Conservation (phyloP, 2,113 vertebrate genomes). For the Antechinus stuartii region DNA sequence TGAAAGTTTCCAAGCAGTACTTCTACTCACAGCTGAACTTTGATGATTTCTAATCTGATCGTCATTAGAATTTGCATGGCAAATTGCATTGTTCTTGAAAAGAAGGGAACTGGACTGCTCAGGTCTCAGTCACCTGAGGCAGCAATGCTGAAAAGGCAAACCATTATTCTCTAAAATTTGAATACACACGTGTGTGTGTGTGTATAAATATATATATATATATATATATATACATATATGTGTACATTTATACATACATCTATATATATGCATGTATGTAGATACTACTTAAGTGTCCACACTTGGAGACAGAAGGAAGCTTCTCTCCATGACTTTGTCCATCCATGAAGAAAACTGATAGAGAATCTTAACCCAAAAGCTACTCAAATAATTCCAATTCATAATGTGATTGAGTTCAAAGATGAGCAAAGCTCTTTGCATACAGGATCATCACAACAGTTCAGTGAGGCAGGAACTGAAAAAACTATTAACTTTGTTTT, state of each 20-base stretch:
- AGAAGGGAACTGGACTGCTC: slow-evolving; percentile 8
- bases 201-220: too few species aligned
- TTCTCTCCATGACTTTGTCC: not conserved
- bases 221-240: too few species aligned
- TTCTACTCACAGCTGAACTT: slow-evolving; percentile 8
- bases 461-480: not conserved
- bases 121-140: slow-evolving; percentile 31
- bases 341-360: not conserved
- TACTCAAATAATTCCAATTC: not conserved
- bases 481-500: not conserved
- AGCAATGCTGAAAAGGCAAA: not conserved
- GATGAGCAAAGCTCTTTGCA: not conserved
- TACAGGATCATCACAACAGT: not conserved
- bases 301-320: slow-evolving; percentile 1
- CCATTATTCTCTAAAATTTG: not conserved
- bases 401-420: not conserved
- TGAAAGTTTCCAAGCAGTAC: slow-evolving; percentile 14
- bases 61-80: slow-evolving; percentile 17
- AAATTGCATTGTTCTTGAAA: not conserved
- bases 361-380: slow-evolving; percentile 25
- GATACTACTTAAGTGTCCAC: not conserved
- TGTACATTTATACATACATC: too few species aligned
- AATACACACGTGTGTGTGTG: too few species aligned
- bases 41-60: slow-evolving; percentile 35
- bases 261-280: too few species aligned